Percentiles rank a stretch among this genome's conserved stretches.
phyloP scores from a whole-genome alignment of 2,797 vertebrate species.

The Masticophis lateralis region DNA sequence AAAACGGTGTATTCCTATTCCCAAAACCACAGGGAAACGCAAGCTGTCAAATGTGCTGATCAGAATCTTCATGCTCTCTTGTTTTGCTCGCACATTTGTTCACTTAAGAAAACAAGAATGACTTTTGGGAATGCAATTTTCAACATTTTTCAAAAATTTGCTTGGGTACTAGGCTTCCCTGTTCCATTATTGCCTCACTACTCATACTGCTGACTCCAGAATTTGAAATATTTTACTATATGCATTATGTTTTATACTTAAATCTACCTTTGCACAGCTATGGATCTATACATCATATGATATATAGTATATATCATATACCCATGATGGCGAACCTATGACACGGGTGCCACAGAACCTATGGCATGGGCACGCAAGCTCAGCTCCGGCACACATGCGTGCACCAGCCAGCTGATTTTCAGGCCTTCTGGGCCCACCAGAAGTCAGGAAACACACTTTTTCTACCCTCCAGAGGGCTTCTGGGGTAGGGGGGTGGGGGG shows the following conservation, averaged over 20 bases:
- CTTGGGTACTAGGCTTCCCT: neutral
- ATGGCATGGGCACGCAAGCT: no score
- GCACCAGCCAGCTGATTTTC: no score
- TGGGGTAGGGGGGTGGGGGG: no score
- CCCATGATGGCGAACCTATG: no score
- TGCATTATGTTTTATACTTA: neutral
- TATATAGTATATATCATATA: no score
- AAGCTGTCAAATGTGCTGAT: neutral
- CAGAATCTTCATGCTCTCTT: neutral
- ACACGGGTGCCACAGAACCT: no score
- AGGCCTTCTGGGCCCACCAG: no score
- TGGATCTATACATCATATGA: neutral
- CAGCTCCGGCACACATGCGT: no score
- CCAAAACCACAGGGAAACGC: neutral
- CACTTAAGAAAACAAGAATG: neutral
- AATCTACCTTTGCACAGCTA: neutral
- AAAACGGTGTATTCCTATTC: neutral
- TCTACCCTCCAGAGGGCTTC: no score
- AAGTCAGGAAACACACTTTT: no score
- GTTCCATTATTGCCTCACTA: neutral
- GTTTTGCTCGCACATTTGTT: neutral
- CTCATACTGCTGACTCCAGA: neutral
- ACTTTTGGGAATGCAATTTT: neutral
- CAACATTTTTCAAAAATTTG: neutral
- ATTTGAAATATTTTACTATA: neutral